Evolutionary conservation across 1,140 invertebrate genomes (phyloP).

Genomic region (Conus betulinus): DNA sequence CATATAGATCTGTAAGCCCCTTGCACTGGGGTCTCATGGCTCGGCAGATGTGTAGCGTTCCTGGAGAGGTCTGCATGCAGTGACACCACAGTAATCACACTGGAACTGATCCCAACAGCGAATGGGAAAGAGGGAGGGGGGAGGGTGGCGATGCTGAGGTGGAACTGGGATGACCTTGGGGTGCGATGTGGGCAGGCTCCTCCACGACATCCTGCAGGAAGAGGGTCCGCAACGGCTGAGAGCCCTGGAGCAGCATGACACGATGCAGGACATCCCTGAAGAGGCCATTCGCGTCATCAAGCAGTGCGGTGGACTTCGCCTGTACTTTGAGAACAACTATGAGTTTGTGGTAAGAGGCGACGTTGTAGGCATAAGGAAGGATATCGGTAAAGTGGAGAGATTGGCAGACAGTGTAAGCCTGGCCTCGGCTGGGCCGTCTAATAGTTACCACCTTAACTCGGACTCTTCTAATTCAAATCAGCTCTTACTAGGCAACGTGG

Average conservation of each 20-base stretch:
- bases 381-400: conserved; percentile 54
- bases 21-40: no score
- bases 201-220: conserved; percentile 58
- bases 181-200: conserved; percentile 50
- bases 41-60: no score
- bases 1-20: no score
- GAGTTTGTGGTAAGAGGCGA: conserved; percentile 65
- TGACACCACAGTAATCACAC: no score
- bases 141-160: no score
- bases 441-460: background rate
- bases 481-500: background rate
- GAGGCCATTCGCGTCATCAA: conserved; percentile 59
- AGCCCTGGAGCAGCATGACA: conserved; percentile 44
- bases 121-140: no score
- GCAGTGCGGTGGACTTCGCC: conserved; percentile 52
- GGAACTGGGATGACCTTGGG: no score
- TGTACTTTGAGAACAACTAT: conserved; percentile 56
- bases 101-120: no score
- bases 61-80: no score
- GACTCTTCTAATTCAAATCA: background rate
- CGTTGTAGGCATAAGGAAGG: conserved; percentile 56
- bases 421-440: background rate
- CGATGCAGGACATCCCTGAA: conserved; percentile 56
- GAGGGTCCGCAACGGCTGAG: conserved; percentile 58
- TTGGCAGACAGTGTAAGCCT: conserved; percentile 27